Evolutionary conservation across 2,888 invertebrate genomes (phyloP).

Genomic region (Cetonia aurata): DNA sequence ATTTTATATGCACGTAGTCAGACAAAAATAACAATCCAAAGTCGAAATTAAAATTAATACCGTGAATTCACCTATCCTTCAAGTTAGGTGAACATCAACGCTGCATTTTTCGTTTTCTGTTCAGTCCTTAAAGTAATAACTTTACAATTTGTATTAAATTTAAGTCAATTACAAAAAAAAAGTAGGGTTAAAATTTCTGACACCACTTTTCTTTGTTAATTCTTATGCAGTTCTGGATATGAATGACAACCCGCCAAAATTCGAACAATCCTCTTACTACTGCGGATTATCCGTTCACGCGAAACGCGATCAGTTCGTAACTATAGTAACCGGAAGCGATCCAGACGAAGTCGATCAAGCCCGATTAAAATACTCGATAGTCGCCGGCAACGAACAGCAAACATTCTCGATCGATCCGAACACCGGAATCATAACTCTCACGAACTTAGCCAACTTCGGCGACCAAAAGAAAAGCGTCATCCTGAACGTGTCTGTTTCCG

Average conservation of each 20-base stretch:
- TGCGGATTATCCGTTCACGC: slow-evolving; percentile 86
- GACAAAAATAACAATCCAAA: too few species aligned
- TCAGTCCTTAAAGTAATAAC: too few species aligned
- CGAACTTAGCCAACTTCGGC: slow-evolving; percentile 81
- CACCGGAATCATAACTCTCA: slow-evolving; percentile 76
- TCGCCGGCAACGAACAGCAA: slow-evolving; percentile 84
- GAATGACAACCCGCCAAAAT: slow-evolving; percentile 91
- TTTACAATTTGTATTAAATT: too few species aligned
- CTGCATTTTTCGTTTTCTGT: too few species aligned
- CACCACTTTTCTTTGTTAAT: not conserved
- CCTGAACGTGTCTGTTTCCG: slow-evolving; percentile 94
- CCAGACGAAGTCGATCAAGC: slow-evolving; percentile 84
- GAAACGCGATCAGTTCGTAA: slow-evolving; percentile 87
- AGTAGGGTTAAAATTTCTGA: too few species aligned
- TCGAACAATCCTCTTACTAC: slow-evolving; percentile 85
- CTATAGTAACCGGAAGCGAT: slow-evolving; percentile 90
- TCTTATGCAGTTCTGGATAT: slow-evolving; percentile 79
- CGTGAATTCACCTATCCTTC: too few species aligned
- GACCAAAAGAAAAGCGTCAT: slow-evolving; percentile 74
- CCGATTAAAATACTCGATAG: slow-evolving; percentile 83
- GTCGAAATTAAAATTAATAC: too few species aligned
- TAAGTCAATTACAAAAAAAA: too few species aligned
- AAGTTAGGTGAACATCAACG: too few species aligned
- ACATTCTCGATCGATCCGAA: slow-evolving; percentile 76
- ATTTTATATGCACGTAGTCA: too few species aligned